These are phyloP conservation scores for Setophaga kirtlandii DNA, from an alignment of 2,113 vertebrate genomes.

Conservation along the genomic window DNA sequence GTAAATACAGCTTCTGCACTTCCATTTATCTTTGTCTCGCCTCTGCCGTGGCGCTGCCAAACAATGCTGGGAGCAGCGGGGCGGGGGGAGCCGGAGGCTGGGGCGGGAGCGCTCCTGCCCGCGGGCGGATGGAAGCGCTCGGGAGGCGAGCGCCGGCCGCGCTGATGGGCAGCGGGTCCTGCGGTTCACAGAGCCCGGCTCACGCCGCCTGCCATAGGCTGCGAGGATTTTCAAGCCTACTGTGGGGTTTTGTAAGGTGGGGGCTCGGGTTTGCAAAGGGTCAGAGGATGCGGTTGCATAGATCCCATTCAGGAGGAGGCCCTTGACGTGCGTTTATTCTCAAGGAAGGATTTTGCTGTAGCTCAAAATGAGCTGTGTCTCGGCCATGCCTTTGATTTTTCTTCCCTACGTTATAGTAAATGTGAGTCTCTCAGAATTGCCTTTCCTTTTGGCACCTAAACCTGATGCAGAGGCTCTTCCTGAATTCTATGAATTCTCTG, in stretches of 20 bases:
- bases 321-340: not conserved
- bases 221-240: not conserved
- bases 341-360: not conserved
- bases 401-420: not conserved
- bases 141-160: not conserved
- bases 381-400: not conserved
- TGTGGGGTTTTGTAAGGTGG: not conserved
- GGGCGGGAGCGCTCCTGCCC: not conserved
- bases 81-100: not conserved
- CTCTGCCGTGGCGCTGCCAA: not conserved
- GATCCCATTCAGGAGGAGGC: not conserved
- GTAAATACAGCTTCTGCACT: conserved; percentile 2
- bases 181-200: not conserved
- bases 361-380: not conserved
- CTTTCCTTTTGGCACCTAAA: not conserved
- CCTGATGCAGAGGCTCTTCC: not conserved
- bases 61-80: not conserved
- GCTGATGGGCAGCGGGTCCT: not conserved
- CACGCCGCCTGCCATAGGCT: fast-evolving
- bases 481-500: not conserved
- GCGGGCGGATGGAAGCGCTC: not conserved
- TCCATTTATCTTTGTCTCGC: conserved; percentile 20
- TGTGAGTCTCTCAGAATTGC: not conserved
- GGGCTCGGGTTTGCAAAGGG: not conserved
- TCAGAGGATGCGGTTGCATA: not conserved